Conservation (phyloP, 2,888 invertebrate species). For the Plusia festucae region DNA sequence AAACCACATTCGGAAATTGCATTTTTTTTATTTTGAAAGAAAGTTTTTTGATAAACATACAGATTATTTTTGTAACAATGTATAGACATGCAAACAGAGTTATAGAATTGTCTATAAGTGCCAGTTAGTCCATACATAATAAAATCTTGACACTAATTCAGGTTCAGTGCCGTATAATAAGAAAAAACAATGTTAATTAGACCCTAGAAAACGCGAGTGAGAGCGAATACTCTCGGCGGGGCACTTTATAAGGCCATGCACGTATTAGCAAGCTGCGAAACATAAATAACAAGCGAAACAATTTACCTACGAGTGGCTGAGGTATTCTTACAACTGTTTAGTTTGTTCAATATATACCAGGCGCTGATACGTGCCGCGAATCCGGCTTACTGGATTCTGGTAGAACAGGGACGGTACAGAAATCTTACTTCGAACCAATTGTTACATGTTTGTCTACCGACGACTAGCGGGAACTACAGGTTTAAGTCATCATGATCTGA, state of each 20-base stretch:
- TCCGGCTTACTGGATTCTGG: slow-evolving; percentile 58
- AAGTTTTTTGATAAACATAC: too few species aligned
- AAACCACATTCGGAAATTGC: too few species aligned
- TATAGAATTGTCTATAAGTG: too few species aligned
- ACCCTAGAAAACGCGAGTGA: slow-evolving; percentile 63
- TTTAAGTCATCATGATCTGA: too few species aligned
- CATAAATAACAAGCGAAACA: slow-evolving; percentile 87
- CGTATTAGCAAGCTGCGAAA: slow-evolving; percentile 86
- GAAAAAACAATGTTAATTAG: slow-evolving; percentile 49
- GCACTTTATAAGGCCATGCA: slow-evolving; percentile 76
- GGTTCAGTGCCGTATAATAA: neutral
- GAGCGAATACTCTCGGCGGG: slow-evolving; percentile 62
- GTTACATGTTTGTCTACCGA: too few species aligned
- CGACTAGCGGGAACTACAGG: too few species aligned
- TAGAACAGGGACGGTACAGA: slow-evolving; percentile 31
- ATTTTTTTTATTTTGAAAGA: too few species aligned
- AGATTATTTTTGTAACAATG: too few species aligned
- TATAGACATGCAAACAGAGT: too few species aligned
- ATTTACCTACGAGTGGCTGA: slow-evolving; percentile 85
- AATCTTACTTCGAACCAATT: slow-evolving; percentile 17
- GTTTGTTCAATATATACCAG: slow-evolving; percentile 86
- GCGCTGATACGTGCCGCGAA: slow-evolving; percentile 80
- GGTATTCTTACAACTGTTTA: slow-evolving; percentile 88
- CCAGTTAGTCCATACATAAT: neutral
- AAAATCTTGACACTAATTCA: neutral